Percentiles rank a stretch among this genome's conserved stretches.
These are phyloP conservation scores for Clanis bilineata DNA, from an alignment of 2,888 invertebrate species.

Conservation along the genomic window DNA sequence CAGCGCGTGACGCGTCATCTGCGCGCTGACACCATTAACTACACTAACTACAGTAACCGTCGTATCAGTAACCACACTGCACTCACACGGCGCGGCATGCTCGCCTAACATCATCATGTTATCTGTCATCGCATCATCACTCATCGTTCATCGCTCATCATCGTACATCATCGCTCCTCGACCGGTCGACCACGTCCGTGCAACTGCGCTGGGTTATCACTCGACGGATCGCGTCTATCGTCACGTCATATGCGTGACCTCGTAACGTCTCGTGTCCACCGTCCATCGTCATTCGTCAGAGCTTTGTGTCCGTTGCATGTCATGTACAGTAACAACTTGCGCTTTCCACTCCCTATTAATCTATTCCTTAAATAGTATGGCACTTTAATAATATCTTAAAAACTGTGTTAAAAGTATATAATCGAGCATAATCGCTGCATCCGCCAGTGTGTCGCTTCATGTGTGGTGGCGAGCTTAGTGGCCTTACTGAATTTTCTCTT, in stretches of 20 bases:
- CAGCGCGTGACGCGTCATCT: constrained; percentile 12
- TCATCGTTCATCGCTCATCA: constrained; percentile 6
- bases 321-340: constrained; percentile 43
- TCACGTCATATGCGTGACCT: constrained; percentile 20
- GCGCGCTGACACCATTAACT: constrained; percentile 78
- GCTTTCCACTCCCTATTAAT: constrained; percentile 68
- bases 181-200: constrained; percentile 2
- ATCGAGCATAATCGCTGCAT: constrained; percentile 68
- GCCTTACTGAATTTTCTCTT: constrained; percentile 79
- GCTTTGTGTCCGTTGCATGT: constrained; percentile 71
- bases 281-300: constrained; percentile 33
- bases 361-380: constrained; percentile 72
- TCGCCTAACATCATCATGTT: constrained; percentile 37
- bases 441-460: constrained; percentile 75
- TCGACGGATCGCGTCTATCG: constrained; percentile 17
- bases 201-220: neutral
- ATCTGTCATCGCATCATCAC: constrained; percentile 21
- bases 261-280: constrained; percentile 14
- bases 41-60: constrained; percentile 77
- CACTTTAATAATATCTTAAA: constrained; percentile 73
- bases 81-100: constrained; percentile 50
- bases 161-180: constrained; percentile 13
- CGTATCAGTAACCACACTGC: constrained; percentile 66
- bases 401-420: constrained; percentile 60
- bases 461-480: constrained; percentile 76